Percentiles rank a stretch among this genome's conserved stretches.
Conservation (phyloP, 2,888 invertebrate species). For the Drosophila subsilvestris region DNA sequence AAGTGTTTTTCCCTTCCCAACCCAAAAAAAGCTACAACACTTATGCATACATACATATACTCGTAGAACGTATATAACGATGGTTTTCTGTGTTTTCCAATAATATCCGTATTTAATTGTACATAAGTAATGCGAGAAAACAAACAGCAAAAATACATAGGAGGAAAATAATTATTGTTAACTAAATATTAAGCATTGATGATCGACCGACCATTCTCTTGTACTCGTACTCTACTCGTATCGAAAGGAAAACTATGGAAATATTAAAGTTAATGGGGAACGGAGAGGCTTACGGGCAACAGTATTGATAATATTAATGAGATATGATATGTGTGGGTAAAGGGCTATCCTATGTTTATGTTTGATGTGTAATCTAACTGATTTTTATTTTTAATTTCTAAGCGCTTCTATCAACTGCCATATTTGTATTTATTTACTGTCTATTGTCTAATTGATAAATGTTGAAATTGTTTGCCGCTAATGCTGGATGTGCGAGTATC, state of each 20-base stretch:
- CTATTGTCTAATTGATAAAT: constrained; percentile 45
- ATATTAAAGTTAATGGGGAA: constrained; percentile 19
- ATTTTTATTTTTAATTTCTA: constrained; percentile 53
- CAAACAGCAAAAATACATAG: neutral
- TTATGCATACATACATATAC: constrained; percentile 39
- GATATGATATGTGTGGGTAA: constrained; percentile 43
- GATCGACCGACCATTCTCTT: constrained; percentile 65
- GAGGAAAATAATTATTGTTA: constrained; percentile 64
- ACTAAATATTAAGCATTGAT: constrained; percentile 74
- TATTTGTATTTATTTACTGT: constrained; percentile 53
- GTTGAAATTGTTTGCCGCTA: constrained; percentile 48
- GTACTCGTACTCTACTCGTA: constrained; percentile 1
- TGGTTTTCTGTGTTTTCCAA: constrained; percentile 77
- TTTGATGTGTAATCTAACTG: constrained; percentile 13
- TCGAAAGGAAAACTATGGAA: constrained; percentile 25
- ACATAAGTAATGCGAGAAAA: constrained; percentile 29
- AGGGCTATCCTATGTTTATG: constrained; percentile 15
- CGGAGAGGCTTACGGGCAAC: constrained; percentile 33
- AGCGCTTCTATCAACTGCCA: constrained; percentile 73
- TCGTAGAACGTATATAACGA: constrained; percentile 50
- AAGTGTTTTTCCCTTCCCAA: constrained; percentile 48
- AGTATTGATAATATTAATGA: constrained; percentile 64
- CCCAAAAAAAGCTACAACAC: constrained; percentile 40
- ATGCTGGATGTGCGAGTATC: constrained; percentile 23
- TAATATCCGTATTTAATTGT: constrained; percentile 63